These are phyloP conservation scores for Anthopleura xanthogrammica DNA, from an alignment of 92 coral and sea anemone genomes.

Conservation along the genomic window DNA sequence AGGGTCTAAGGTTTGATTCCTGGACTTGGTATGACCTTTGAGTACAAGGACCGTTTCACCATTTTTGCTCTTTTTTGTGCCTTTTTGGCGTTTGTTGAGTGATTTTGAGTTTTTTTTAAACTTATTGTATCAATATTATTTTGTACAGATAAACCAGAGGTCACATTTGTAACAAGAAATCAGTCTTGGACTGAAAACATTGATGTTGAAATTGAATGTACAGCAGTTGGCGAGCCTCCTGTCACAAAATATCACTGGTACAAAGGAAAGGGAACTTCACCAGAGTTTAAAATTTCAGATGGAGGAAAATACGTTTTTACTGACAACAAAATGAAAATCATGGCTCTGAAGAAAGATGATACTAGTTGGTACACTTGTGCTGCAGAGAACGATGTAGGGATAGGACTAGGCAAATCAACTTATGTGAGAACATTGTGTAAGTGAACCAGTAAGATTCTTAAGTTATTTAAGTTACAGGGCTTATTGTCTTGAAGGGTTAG, in stretches of 20 bases:
- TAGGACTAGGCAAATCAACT: constrained; percentile 44
- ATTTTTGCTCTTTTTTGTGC: too few relatives aligned
- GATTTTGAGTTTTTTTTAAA: not conserved
- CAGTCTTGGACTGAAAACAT: constrained; percentile 19
- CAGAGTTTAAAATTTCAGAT: not conserved
- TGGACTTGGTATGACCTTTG: too few relatives aligned
- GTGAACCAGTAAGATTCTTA: not conserved
- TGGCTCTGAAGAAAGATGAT: constrained; percentile 21
- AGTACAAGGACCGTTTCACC: too few relatives aligned
- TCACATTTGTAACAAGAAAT: constrained; percentile 12
- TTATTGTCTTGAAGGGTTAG: too few relatives aligned
- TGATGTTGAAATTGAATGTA: constrained; percentile 31
- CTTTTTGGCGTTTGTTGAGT: too few relatives aligned
- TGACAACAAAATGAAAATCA: constrained; percentile 17
- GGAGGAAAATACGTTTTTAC: not conserved
- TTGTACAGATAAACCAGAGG: constrained; percentile 45
- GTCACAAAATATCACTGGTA: constrained; percentile 39
- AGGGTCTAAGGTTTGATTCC: too few relatives aligned
- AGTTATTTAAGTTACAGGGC: not conserved
- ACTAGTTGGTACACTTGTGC: constrained; percentile 64
- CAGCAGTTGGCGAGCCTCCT: constrained; percentile 39
- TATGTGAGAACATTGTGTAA: constrained; percentile 58
- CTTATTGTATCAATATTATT: not conserved
- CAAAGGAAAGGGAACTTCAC: constrained; percentile 12
- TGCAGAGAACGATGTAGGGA: constrained; percentile 49